Evolutionary conservation across 92 coral and sea anemone genomes (phyloP).

Genomic region (Palythoa grandis): DNA sequence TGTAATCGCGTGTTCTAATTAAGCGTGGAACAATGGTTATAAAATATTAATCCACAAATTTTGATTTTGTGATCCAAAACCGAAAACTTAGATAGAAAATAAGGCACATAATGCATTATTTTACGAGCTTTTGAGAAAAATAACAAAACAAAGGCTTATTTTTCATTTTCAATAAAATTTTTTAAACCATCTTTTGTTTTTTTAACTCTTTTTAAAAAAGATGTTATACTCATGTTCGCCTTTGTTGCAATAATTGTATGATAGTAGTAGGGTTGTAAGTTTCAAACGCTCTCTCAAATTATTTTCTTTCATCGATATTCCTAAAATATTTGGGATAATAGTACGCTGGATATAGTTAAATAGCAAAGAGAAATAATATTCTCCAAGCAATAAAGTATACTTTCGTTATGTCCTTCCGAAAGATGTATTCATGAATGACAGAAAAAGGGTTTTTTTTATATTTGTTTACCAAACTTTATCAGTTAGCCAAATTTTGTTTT

Average conservation of each 20-base stretch:
- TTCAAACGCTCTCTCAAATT: slow-evolving; percentile 13
- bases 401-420: not conserved
- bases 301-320: slow-evolving; percentile 25
- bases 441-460: not conserved
- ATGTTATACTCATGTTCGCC: not conserved
- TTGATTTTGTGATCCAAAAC: slow-evolving; percentile 23
- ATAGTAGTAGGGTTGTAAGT: not conserved
- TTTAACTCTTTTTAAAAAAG: not conserved
- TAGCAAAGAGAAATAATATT: not conserved
- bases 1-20: slow-evolving; percentile 52
- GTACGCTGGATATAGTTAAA: not conserved
- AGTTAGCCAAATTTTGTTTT: slow-evolving; percentile 3
- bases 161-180: not conserved
- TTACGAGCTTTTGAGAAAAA: not conserved
- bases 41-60: slow-evolving; percentile 40
- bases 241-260: not conserved
- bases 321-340: not conserved
- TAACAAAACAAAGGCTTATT: not conserved
- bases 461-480: not conserved
- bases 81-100: not conserved
- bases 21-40: slow-evolving; percentile 26
- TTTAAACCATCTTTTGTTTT: not conserved
- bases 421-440: not conserved
- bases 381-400: not conserved
- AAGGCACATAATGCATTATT: not conserved